phyloP scores from a whole-genome alignment of 2,797 vertebrate genomes.

The Chelon labrosus region DNA sequence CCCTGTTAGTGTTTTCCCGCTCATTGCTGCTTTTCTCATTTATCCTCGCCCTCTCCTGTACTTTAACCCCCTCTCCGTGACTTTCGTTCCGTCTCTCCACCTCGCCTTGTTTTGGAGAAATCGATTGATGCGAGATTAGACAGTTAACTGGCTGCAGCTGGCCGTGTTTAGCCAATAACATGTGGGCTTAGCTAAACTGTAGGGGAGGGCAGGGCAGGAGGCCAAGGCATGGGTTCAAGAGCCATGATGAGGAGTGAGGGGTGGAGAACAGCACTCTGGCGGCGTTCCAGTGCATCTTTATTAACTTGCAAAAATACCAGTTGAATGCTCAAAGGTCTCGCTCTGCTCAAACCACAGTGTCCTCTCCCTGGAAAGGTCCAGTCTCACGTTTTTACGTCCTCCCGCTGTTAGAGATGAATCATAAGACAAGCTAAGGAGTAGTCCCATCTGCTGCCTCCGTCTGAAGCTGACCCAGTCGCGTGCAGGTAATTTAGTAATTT shows the following conservation, averaged over 20 bases:
- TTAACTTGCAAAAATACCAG: slow-evolving; percentile 52
- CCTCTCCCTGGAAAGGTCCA: neutral
- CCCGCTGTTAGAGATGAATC: slow-evolving; percentile 20
- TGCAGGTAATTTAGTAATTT: slow-evolving; percentile 32
- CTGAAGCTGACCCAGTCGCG: slow-evolving; percentile 15
- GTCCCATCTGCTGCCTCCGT: slow-evolving; percentile 35
- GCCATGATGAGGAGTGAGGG: slow-evolving; percentile 57
- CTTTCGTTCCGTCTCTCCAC: slow-evolving; percentile 59
- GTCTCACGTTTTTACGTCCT: slow-evolving; percentile 11
- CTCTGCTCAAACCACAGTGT: slow-evolving; percentile 15
- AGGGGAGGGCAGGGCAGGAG: slow-evolving; percentile 52
- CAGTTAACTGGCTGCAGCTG: slow-evolving; percentile 82
- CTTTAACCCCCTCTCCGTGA: slow-evolving; percentile 35
- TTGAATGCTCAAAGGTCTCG: slow-evolving; percentile 25
- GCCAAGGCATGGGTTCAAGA: slow-evolving; percentile 47
- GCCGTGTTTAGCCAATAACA: slow-evolving; percentile 84
- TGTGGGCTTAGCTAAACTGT: slow-evolving; percentile 56
- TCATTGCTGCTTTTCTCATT: slow-evolving; percentile 46
- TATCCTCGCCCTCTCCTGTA: slow-evolving; percentile 45
- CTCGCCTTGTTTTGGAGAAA: slow-evolving; percentile 73
- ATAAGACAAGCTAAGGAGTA: slow-evolving; percentile 12
- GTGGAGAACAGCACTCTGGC: slow-evolving; percentile 52
- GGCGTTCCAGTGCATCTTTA: slow-evolving; percentile 57
- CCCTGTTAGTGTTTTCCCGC: slow-evolving; percentile 37
- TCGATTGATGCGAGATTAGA: slow-evolving; percentile 80